Conservation (phyloP, 2,113 vertebrate species). For the Cynopterus brachyotis region DNA sequence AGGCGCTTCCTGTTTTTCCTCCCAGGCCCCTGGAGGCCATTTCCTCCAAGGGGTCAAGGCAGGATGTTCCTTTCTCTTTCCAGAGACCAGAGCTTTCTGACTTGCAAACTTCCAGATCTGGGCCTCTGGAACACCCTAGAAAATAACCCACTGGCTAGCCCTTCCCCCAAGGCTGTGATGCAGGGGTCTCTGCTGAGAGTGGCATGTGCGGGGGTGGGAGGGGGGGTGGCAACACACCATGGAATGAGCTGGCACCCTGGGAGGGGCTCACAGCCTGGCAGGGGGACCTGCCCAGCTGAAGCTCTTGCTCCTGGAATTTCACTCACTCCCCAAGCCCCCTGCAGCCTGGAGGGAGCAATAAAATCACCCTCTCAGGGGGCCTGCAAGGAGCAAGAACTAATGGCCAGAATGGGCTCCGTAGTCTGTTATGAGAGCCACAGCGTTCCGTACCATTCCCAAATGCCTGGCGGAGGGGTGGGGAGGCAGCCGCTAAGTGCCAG, state of each 20-base stretch:
- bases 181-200: not conserved
- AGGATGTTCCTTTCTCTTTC: not conserved
- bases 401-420: not conserved
- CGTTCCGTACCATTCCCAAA: not conserved
- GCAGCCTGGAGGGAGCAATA: not conserved
- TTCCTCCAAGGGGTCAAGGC: not conserved
- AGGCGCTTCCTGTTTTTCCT: constrained; percentile 54
- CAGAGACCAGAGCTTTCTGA: not conserved
- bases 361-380: not conserved
- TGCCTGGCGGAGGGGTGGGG: not conserved
- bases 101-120: not conserved
- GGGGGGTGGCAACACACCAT: too few relatives aligned
- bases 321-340: not conserved
- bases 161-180: not conserved
- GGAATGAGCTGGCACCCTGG: not conserved
- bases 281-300: not conserved
- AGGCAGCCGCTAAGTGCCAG: constrained; percentile 28
- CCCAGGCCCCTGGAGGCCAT: not conserved
- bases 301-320: not conserved
- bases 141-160: not conserved
- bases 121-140: not conserved
- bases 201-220: not conserved
- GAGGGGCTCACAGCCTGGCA: not conserved
- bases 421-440: not conserved
- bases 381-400: not conserved